phyloP scores from a whole-genome alignment of 2,888 invertebrate genomes.

The Liopterus haemorrhoidalis region DNA sequence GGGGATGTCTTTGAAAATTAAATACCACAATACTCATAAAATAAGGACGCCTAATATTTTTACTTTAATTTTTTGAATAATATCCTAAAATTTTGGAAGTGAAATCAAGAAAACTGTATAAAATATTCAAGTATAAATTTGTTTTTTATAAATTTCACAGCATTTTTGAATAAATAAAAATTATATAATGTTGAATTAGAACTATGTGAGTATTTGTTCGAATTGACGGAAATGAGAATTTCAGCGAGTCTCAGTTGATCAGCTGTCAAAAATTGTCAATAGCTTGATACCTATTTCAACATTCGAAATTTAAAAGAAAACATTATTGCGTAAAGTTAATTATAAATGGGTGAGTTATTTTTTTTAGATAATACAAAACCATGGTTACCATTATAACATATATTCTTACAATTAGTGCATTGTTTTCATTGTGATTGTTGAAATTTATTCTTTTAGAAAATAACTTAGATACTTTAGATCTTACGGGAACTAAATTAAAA shows the following conservation, averaged over 20 bases:
- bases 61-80: too few species aligned
- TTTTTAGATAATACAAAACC: neutral
- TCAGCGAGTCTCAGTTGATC: too few species aligned
- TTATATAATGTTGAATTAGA: too few species aligned
- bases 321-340: slow-evolving; percentile 5
- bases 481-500: slow-evolving; percentile 73
- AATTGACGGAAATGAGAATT: too few species aligned
- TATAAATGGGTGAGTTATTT: slow-evolving; percentile 20
- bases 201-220: too few species aligned
- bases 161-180: slow-evolving; percentile 17
- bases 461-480: slow-evolving; percentile 57
- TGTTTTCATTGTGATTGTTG: slow-evolving; percentile 1
- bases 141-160: neutral
- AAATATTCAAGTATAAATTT: too few species aligned
- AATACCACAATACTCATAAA: too few species aligned
- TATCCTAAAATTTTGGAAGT: too few species aligned
- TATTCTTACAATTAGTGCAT: too few species aligned
- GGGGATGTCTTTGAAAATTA: too few species aligned
- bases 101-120: too few species aligned
- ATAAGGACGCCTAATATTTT: too few species aligned
- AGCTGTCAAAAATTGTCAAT: slow-evolving; percentile 23
- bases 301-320: slow-evolving; percentile 8
- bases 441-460: slow-evolving; percentile 33
- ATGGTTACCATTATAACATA: neutral
- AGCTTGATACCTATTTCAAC: slow-evolving; percentile 15